phyloP scores from a whole-genome alignment of 2,113 vertebrate species.

The Romanogobio albipinnatus region DNA sequence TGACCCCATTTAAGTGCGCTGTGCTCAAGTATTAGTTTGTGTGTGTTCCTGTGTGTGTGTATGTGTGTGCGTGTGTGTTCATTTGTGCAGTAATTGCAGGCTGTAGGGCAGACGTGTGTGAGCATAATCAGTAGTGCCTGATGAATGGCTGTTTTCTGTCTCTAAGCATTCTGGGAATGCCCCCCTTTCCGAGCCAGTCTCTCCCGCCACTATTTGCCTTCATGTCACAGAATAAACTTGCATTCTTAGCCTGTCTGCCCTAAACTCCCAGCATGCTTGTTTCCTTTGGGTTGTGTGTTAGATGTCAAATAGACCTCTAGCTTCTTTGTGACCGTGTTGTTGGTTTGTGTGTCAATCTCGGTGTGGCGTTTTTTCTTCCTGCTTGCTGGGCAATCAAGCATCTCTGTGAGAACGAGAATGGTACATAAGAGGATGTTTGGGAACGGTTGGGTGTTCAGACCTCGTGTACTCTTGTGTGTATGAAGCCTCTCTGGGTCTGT shows the following conservation, averaged over 20 bases:
- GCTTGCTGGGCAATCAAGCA: conserved; percentile 27
- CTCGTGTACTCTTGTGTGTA: conserved; percentile 16
- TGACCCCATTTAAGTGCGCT: conserved; percentile 12
- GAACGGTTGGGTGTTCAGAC: not conserved
- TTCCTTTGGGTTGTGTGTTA: not conserved
- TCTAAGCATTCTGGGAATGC: conserved; percentile 47
- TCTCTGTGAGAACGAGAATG: not conserved
- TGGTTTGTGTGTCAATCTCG: conserved; percentile 8
- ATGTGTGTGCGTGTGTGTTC: conserved; percentile 28
- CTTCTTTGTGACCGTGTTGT: not conserved
- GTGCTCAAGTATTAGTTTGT: not conserved
- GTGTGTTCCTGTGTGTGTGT: not conserved
- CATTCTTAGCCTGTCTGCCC: not conserved
- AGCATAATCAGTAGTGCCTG: conserved; percentile 72
- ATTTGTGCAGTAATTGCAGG: conserved; percentile 59
- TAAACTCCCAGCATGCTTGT: not conserved
- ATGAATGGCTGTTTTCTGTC: conserved; percentile 68
- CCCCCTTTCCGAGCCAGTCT: conserved; percentile 35
- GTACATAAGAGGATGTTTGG: conserved; percentile 14
- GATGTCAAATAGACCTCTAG: not conserved
- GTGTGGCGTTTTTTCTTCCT: not conserved
- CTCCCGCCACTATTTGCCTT: conserved; percentile 47
- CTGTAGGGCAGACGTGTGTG: conserved; percentile 61
- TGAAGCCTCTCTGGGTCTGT: conserved; percentile 29
- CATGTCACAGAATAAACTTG: conserved; percentile 49